These are phyloP conservation scores for Acanthornis magna DNA, from an alignment of 2,797 vertebrate genomes.

Conservation along the genomic window DNA sequence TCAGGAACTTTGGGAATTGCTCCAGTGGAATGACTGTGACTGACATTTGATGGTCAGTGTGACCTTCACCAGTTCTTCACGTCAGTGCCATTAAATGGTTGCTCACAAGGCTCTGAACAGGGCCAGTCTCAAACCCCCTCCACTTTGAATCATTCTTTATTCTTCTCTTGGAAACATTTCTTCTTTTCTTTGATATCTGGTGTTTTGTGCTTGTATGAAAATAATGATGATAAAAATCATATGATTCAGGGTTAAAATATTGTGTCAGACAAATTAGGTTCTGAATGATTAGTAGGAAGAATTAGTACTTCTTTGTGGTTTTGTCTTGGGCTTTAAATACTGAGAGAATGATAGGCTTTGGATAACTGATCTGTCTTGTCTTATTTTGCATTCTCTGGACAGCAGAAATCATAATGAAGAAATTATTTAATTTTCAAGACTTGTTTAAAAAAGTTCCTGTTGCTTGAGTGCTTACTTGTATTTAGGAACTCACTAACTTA, in stretches of 20 bases:
- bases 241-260: not conserved
- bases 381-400: not conserved
- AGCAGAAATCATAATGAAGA: not conserved
- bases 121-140: not conserved
- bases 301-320: not conserved
- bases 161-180: not conserved
- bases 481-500: not conserved
- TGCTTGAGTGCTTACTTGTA: not conserved
- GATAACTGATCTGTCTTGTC: not conserved
- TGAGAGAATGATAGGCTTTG: not conserved
- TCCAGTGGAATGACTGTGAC: not conserved
- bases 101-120: not conserved
- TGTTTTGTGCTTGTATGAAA: not conserved
- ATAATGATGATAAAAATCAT: not conserved
- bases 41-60: not conserved
- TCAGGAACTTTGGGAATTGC: not conserved
- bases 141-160: not conserved
- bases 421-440: not conserved
- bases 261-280: not conserved
- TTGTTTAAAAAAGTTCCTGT: not conserved
- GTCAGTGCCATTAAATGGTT: not conserved
- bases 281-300: not conserved
- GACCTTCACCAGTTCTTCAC: slow-evolving; percentile 19
- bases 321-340: not conserved
- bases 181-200: not conserved